Percentiles rank a stretch among this genome's conserved stretches.
phyloP scores from a whole-genome alignment of 2,113 vertebrate genomes.

The Grammomys dolichurus region DNA sequence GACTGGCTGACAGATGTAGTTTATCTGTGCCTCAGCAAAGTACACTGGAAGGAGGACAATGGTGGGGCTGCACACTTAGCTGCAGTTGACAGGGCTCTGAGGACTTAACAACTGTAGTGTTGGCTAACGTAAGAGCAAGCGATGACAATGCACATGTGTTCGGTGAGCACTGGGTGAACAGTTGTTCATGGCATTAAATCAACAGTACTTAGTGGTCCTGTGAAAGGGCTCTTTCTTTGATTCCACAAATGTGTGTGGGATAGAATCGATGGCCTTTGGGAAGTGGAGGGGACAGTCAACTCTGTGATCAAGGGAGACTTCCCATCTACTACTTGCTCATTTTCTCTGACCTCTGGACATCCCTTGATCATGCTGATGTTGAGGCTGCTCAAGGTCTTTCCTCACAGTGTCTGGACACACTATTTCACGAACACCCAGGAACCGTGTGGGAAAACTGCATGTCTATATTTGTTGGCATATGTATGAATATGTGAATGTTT shows the following conservation, averaged over 20 bases:
- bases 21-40: slow-evolving; percentile 63
- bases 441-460: neutral
- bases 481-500: neutral
- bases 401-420: neutral
- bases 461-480: neutral
- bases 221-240: slow-evolving; percentile 62
- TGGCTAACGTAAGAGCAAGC: neutral
- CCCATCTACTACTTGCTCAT: neutral
- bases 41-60: neutral
- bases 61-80: neutral
- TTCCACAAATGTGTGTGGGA: slow-evolving; percentile 58
- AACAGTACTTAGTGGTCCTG: neutral
- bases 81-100: slow-evolving; percentile 15
- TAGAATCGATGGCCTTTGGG: slow-evolving; percentile 29
- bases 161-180: neutral
- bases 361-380: neutral
- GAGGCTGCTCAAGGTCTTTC: neutral
- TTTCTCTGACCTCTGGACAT: neutral
- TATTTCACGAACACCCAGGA: neutral
- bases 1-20: slow-evolving; percentile 65
- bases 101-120: neutral
- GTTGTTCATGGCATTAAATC: neutral
- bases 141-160: neutral
- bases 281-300: neutral
- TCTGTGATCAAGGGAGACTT: neutral